phyloP scores from a whole-genome alignment of 92 coral and sea anemone species.

The Epizoanthus illoricatus region DNA sequence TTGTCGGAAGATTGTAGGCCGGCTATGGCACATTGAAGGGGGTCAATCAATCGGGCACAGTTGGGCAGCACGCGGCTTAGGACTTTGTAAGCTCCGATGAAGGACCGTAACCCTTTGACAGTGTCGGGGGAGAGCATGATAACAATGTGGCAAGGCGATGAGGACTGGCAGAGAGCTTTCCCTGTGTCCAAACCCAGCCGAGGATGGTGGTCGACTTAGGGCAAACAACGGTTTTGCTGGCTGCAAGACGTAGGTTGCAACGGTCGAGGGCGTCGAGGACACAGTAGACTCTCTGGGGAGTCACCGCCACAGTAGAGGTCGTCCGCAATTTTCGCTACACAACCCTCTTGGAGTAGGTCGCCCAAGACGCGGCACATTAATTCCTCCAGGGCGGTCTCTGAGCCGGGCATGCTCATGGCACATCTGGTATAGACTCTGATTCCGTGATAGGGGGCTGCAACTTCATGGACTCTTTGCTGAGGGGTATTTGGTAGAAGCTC shows the following conservation, averaged over 20 bases:
- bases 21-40: background rate
- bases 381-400: constrained; percentile 25
- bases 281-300: constrained; percentile 4
- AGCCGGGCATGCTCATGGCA: too few species aligned
- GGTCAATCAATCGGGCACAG: constrained; percentile 19
- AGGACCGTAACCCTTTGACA: constrained; percentile 4
- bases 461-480: background rate
- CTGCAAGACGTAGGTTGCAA: too few species aligned
- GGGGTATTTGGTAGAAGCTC: constrained; percentile 27
- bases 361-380: constrained; percentile 22
- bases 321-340: constrained; percentile 1
- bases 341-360: background rate
- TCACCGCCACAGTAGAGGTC: constrained; percentile 29
- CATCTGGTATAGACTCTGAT: too few species aligned
- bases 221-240: constrained; percentile 12
- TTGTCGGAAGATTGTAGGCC: too few species aligned
- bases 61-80: too few species aligned
- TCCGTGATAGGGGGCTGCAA: constrained; percentile 27
- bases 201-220: constrained; percentile 17
- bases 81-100: too few species aligned
- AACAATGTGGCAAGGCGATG: constrained; percentile 15
- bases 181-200: constrained; percentile 13
- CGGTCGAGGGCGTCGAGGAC: constrained; percentile 21
- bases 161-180: too few species aligned
- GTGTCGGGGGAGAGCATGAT: constrained; percentile 17